Percentiles rank a stretch among this genome's conserved stretches.
phyloP scores from a whole-genome alignment of 2,888 invertebrate species.

The Luffia ferchaultella region DNA sequence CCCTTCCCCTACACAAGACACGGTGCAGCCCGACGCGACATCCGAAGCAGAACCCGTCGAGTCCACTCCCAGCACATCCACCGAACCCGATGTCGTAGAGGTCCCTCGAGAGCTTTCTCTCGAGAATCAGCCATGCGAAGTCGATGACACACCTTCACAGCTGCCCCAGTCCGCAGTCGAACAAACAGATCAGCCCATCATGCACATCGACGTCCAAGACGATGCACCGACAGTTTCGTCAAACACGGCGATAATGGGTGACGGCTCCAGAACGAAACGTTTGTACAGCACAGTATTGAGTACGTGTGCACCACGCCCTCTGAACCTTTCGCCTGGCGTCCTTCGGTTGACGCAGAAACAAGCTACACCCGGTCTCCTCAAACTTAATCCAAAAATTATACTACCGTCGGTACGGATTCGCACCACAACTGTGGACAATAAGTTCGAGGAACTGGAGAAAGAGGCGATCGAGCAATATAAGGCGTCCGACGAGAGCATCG shows the following conservation, averaged over 20 bases:
- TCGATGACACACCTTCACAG: constrained; percentile 19
- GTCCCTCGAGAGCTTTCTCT: neutral
- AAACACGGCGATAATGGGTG: constrained; percentile 36
- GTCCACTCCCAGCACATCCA: neutral
- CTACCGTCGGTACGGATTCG: constrained; percentile 35
- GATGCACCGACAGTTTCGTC: constrained; percentile 23
- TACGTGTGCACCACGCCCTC: constrained; percentile 43
- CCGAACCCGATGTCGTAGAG: neutral
- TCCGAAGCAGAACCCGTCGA: constrained; percentile 36
- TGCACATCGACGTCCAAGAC: constrained; percentile 31
- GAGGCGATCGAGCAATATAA: constrained; percentile 69
- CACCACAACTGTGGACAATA: constrained; percentile 39
- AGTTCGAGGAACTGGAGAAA: constrained; percentile 65
- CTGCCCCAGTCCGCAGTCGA: constrained; percentile 30
- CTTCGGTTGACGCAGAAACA: constrained; percentile 45
- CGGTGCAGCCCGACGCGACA: constrained; percentile 19
- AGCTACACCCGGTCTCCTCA: constrained; percentile 42
- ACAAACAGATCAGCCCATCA: constrained; percentile 31
- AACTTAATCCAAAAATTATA: constrained; percentile 47
- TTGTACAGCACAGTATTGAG: constrained; percentile 63
- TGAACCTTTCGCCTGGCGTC: constrained; percentile 32
- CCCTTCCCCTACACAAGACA: neutral
- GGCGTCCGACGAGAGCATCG: constrained; percentile 64
- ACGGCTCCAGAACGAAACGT: constrained; percentile 44
- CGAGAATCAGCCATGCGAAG: neutral